phyloP scores from a whole-genome alignment of 2,888 invertebrate genomes.

The Phaonia tiefii region DNA sequence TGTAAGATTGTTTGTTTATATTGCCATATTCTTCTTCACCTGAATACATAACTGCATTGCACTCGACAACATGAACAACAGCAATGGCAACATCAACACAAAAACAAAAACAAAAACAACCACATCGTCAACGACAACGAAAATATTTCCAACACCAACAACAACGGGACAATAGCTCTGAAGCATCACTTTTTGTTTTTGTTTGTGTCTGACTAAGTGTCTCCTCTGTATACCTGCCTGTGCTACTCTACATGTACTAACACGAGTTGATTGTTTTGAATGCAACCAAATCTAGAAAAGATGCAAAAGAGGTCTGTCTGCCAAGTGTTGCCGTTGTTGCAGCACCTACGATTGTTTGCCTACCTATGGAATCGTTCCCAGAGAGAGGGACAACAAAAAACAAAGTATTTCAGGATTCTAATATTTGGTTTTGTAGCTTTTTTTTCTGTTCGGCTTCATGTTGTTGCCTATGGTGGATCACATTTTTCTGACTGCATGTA shows the following conservation, averaged over 20 bases:
- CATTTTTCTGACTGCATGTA: conserved; percentile 64
- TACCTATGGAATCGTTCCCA: too few relatives aligned
- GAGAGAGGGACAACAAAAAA: neutral
- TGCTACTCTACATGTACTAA: conserved; percentile 8
- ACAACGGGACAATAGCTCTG: neutral
- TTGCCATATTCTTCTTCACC: conserved; percentile 42
- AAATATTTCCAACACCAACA: neutral
- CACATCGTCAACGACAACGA: conserved; percentile 1
- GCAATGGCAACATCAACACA: neutral
- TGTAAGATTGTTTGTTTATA: conserved; percentile 12
- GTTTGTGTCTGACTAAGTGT: conserved; percentile 19
- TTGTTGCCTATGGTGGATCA: conserved; percentile 25
- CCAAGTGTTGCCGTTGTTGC: conserved; percentile 1
- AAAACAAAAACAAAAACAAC: neutral
- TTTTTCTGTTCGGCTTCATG: neutral
- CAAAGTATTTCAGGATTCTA: neutral
- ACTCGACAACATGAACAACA: conserved; percentile 40
- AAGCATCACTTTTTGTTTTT: conserved; percentile 4
- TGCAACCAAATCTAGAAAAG: conserved; percentile 16
- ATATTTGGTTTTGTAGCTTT: neutral
- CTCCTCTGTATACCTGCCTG: neutral
- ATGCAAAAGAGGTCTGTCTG: conserved; percentile 4
- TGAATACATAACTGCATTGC: conserved; percentile 62
- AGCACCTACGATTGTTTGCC: neutral
- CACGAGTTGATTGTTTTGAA: neutral